These are phyloP conservation scores for Liposcelis brunnea DNA, from an alignment of 2,888 invertebrate species.

Conservation along the genomic window DNA sequence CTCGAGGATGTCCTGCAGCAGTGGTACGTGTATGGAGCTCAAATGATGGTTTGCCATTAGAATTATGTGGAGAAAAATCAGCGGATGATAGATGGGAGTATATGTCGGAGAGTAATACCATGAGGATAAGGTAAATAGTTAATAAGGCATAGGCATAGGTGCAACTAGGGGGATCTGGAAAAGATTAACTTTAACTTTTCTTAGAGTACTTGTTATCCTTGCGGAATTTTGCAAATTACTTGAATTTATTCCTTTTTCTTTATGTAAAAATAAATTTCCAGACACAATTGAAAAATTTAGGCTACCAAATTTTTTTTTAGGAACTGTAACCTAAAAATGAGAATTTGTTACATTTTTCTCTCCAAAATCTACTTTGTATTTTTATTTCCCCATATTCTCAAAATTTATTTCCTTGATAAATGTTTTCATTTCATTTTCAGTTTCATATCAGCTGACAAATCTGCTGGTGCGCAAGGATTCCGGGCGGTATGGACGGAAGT, in stretches of 20 bases:
- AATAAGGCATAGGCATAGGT: not conserved
- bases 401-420: not conserved
- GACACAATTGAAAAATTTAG: too few relatives aligned
- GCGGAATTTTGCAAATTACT: too few relatives aligned
- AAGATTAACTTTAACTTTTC: slow-evolving; percentile 5
- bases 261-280: too few relatives aligned
- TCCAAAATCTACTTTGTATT: too few relatives aligned
- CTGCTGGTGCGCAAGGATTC: slow-evolving; percentile 87
- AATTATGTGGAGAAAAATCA: slow-evolving; percentile 76
- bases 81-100: slow-evolving; percentile 62
- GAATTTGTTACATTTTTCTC: too few relatives aligned
- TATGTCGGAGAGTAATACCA: slow-evolving; percentile 68
- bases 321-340: not conserved
- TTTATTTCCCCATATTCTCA: not conserved
- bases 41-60: slow-evolving; percentile 60
- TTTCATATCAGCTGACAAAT: slow-evolving; percentile 88
- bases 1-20: slow-evolving; percentile 80
- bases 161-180: not conserved
- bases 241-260: not conserved
- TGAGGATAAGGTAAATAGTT: slow-evolving; percentile 67
- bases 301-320: too few relatives aligned
- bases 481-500: slow-evolving; percentile 92
- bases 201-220: too few relatives aligned
- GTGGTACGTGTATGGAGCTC: slow-evolving; percentile 81
- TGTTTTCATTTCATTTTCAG: slow-evolving; percentile 29